Conservation (phyloP, 2,113 vertebrate species). For the Mustela lutreola region DNA sequence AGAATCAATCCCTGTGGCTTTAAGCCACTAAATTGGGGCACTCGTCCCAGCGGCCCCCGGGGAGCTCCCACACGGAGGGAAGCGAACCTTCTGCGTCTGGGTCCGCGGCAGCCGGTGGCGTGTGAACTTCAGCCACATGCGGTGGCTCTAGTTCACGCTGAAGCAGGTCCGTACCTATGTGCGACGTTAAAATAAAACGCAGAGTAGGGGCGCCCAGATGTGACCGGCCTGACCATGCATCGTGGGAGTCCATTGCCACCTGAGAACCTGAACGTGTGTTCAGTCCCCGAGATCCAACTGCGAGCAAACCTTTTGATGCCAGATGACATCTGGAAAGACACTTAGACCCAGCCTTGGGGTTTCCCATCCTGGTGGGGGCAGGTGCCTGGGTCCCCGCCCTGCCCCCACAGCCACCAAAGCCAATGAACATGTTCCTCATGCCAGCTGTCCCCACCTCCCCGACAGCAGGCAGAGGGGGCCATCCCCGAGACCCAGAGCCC, state of each 20-base stretch:
- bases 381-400: not conserved
- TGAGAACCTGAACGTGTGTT: fast-evolving
- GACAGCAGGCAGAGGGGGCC: not conserved
- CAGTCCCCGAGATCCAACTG: not conserved
- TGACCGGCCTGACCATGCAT: fast-evolving
- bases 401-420: not conserved
- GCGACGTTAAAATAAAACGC: not conserved
- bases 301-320: too few relatives aligned
- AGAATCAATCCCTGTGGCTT: too few relatives aligned
- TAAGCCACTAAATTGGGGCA: not conserved
- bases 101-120: not conserved
- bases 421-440: fast-evolving
- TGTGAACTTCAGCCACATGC: not conserved
- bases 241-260: not conserved
- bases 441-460: not conserved
- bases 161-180: fast-evolving
- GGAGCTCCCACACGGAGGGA: too few relatives aligned
- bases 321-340: not conserved
- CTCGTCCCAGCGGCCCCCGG: not conserved
- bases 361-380: not conserved
- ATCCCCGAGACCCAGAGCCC: not conserved
- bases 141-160: not conserved
- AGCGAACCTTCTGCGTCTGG: fast-evolving
- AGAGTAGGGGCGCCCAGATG: not conserved
- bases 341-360: not conserved